These are phyloP conservation scores for Periophthalmus magnuspinnatus DNA, from an alignment of 2,797 vertebrate genomes.

Conservation along the genomic window DNA sequence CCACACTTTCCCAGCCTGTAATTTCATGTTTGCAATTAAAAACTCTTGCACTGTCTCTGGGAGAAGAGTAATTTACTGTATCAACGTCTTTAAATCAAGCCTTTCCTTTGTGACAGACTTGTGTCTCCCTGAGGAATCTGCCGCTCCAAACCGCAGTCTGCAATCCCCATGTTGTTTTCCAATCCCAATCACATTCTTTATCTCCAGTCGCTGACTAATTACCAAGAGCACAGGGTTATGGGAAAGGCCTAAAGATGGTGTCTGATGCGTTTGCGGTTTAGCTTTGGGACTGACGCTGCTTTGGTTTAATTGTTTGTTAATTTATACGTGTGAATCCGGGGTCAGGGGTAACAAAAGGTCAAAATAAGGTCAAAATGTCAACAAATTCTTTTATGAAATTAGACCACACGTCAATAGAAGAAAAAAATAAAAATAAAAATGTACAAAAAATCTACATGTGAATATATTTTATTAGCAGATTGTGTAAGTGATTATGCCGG, in stretches of 20 bases:
- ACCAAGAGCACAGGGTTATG: constrained; percentile 70
- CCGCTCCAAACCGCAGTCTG: constrained; percentile 79
- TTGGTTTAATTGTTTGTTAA: constrained; percentile 67
- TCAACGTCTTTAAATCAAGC: constrained; percentile 80
- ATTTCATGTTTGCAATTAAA: constrained; percentile 83
- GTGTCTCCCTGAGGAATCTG: constrained; percentile 77
- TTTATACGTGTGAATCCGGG: constrained; percentile 66
- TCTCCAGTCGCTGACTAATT: constrained; percentile 80
- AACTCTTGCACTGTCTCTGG: constrained; percentile 68
- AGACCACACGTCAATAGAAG: constrained; percentile 15
- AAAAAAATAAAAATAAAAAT: neutral
- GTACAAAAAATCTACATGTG: too few relatives aligned
- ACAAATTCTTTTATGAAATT: constrained; percentile 1
- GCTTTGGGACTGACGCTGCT: constrained; percentile 65
- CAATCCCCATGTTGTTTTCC: constrained; percentile 71
- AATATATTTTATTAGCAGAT: too few relatives aligned
- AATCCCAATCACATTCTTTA: constrained; percentile 75
- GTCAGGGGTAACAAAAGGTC: constrained; percentile 66
- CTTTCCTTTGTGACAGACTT: constrained; percentile 75
- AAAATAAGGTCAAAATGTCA: constrained; percentile 62
- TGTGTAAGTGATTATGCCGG: neutral
- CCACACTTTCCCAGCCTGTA: constrained; percentile 73
- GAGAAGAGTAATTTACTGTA: constrained; percentile 74
- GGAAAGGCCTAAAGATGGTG: constrained; percentile 72
- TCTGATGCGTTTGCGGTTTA: constrained; percentile 73